phyloP scores from a whole-genome alignment of 2,113 vertebrate genomes.

The Murina feae region DNA sequence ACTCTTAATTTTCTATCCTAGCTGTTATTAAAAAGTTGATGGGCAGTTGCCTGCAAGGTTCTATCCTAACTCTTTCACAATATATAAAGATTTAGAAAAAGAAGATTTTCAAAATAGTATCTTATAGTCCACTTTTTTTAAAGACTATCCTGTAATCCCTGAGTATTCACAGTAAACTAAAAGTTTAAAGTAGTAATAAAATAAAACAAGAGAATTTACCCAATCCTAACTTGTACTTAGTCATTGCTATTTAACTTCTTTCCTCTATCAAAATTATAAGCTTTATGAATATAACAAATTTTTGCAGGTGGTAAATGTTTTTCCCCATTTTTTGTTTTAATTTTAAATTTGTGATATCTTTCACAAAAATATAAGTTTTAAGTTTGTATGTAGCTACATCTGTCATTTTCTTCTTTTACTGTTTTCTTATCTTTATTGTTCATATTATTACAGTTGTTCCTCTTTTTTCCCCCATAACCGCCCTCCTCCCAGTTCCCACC shows the following conservation, averaged over 20 bases:
- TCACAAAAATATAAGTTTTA: background rate
- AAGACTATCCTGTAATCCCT: background rate
- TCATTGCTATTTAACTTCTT: background rate
- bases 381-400: background rate
- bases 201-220: too few species aligned
- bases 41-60: too few species aligned
- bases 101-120: too few species aligned
- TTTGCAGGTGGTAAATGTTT: background rate
- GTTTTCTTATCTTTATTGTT: too few species aligned
- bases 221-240: background rate
- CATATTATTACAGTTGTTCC: too few species aligned
- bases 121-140: background rate
- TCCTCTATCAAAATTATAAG: background rate
- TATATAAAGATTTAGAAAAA: too few species aligned
- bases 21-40: too few species aligned
- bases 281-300: background rate
- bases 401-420: conserved; percentile 10
- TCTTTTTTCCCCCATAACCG: too few species aligned
- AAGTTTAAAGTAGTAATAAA: background rate
- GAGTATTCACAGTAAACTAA: background rate
- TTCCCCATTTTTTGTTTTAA: background rate
- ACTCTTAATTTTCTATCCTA: too few species aligned
- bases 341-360: too few species aligned
- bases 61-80: too few species aligned
- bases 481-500: too few species aligned